phyloP scores from a whole-genome alignment of 2,888 invertebrate species.

The Zeuzera pyrina region DNA sequence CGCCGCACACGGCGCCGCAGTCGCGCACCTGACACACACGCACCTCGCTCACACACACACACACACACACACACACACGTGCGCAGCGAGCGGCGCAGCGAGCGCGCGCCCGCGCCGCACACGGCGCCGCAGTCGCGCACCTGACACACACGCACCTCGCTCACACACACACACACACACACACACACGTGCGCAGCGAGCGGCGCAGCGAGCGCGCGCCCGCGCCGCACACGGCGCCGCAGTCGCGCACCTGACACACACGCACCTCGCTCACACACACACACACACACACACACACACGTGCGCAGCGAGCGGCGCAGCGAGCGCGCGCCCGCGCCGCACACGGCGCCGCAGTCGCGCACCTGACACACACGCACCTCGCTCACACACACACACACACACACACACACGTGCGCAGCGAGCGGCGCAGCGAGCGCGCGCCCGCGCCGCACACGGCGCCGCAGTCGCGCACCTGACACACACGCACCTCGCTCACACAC shows the following conservation, averaged over 20 bases:
- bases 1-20: conserved; percentile 72
- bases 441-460: conserved; percentile 64
- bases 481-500: background rate
- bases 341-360: conserved; percentile 57
- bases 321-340: conserved; percentile 84
- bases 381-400: conserved; percentile 94
- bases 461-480: conserved; percentile 71
- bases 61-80: conserved; percentile 67
- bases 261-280: background rate
- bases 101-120: conserved; percentile 83
- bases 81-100: conserved; percentile 87
- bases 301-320: conserved; percentile 90
- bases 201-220: conserved; percentile 87
- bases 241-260: conserved; percentile 67
- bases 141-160: conserved; percentile 74
- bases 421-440: conserved; percentile 87
- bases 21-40: conserved; percentile 60
- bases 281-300: conserved; percentile 29
- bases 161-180: conserved; percentile 91
- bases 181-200: conserved; percentile 86
- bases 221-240: conserved; percentile 66
- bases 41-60: background rate
- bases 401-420: conserved; percentile 85
- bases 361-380: conserved; percentile 53
- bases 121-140: conserved; percentile 47